Percentiles rank a stretch among this genome's conserved stretches.
These are phyloP conservation scores for Onychomys arenicola DNA, from an alignment of 2,797 vertebrate species.

Conservation along the genomic window DNA sequence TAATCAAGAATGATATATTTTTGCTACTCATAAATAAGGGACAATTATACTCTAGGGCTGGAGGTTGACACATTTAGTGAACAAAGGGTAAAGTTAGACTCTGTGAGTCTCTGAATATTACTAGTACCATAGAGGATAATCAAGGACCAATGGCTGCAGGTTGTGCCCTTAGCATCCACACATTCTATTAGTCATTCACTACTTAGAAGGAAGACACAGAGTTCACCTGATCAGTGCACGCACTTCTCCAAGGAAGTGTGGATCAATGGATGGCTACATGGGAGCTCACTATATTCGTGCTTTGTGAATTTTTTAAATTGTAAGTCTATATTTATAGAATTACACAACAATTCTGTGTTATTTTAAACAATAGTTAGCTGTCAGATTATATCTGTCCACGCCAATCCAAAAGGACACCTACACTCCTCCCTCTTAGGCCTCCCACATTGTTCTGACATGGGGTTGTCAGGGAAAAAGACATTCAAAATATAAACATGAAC, in stretches of 20 bases:
- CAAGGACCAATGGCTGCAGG: neutral
- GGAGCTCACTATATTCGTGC: neutral
- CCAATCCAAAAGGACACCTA: slow-evolving; percentile 9
- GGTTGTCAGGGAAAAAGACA: neutral
- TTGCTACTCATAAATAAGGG: slow-evolving; percentile 13
- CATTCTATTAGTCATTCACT: slow-evolving; percentile 24
- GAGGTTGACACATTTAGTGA: slow-evolving; percentile 40
- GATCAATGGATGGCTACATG: neutral
- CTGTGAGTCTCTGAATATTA: neutral
- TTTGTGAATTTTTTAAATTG: neutral
- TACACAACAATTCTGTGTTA: neutral
- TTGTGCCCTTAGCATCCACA: neutral
- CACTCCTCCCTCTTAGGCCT: neutral
- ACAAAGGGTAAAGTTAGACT: slow-evolving; percentile 20
- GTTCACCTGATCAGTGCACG: neutral
- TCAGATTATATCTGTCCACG: neutral
- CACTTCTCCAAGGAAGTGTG: neutral
- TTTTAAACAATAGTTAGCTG: slow-evolving; percentile 16
- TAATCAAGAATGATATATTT: slow-evolving; percentile 68
- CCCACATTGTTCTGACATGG: neutral
- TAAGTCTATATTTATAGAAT: neutral
- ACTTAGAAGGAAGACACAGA: neutral
- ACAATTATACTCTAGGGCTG: neutral
- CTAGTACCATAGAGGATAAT: slow-evolving; percentile 9
- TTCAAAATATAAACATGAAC: slow-evolving; percentile 13